Conservation (phyloP, 2,797 vertebrate genomes). For the Gouania willdenowi region DNA sequence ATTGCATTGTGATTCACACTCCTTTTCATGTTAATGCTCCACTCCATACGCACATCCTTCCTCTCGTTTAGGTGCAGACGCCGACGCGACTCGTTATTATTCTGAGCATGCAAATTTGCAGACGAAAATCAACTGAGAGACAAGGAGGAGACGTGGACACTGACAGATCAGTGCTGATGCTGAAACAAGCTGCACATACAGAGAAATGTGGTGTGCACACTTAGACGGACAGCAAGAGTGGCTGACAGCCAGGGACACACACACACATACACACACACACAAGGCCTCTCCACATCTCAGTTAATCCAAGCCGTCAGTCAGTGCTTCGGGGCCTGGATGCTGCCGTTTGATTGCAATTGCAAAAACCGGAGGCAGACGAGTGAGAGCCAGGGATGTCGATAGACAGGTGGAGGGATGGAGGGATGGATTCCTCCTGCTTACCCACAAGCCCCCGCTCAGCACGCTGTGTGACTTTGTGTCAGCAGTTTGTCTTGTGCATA, state of each 20-base stretch:
- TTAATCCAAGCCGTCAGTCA: constrained; percentile 72
- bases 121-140: constrained; percentile 30
- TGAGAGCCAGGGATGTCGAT: constrained; percentile 63
- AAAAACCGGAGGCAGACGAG: constrained; percentile 63
- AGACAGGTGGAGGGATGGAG: constrained; percentile 59
- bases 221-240: constrained; percentile 22
- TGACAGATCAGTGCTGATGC: constrained; percentile 33
- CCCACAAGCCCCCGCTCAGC: constrained; percentile 66
- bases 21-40: constrained; percentile 22
- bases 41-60: constrained; percentile 12
- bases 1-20: constrained; percentile 57
- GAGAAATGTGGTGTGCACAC: constrained; percentile 31
- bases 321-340: constrained; percentile 64
- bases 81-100: constrained; percentile 1
- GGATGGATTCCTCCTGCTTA: constrained; percentile 59
- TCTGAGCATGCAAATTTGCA: constrained; percentile 5
- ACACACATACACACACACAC: constrained; percentile 10
- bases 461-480: constrained; percentile 79
- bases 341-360: constrained; percentile 78
- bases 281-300: constrained; percentile 59
- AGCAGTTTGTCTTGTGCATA: constrained; percentile 90
- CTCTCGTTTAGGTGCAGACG: constrained; percentile 18
- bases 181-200: constrained; percentile 48
- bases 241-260: constrained; percentile 41
- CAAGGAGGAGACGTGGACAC: constrained; percentile 27